Conservation (phyloP, 2,888 invertebrate species). For the Ditula angustiorana region DNA sequence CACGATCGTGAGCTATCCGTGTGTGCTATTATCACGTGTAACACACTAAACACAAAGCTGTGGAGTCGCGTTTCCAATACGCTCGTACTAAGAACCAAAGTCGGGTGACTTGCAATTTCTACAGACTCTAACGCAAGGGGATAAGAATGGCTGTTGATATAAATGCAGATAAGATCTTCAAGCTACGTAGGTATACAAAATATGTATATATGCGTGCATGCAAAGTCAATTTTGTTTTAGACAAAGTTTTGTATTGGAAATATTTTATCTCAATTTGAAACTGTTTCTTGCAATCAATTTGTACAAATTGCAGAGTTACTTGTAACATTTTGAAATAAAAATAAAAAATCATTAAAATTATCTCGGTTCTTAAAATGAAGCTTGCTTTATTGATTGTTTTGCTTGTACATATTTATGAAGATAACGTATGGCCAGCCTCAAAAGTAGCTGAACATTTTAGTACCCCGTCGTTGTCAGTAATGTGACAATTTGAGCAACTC, state of each 20-base stretch:
- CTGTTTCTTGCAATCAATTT: neutral
- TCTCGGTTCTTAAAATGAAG: no score
- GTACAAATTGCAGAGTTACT: neutral
- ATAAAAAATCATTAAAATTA: no score
- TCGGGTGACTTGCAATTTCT: neutral
- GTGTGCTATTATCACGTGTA: constrained; percentile 13
- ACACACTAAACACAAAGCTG: neutral
- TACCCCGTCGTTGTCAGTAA: no score
- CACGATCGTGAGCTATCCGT: constrained; percentile 65
- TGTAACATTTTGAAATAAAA: no score
- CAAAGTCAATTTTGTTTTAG: constrained; percentile 22
- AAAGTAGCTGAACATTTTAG: no score
- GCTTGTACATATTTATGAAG: no score
- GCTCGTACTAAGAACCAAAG: neutral
- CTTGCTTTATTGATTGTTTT: no score
- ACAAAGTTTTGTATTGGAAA: constrained; percentile 10
- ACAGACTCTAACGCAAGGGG: neutral
- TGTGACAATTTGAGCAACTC: no score
- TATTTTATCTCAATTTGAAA: neutral
- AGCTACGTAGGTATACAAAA: neutral
- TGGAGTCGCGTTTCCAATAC: constrained; percentile 11
- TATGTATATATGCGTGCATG: neutral
- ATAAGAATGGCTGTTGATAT: constrained; percentile 8
- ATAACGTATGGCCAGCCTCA: no score
- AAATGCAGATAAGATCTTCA: neutral